phyloP scores from a whole-genome alignment of 2,797 vertebrate genomes.

The Microcaecilia unicolor region DNA sequence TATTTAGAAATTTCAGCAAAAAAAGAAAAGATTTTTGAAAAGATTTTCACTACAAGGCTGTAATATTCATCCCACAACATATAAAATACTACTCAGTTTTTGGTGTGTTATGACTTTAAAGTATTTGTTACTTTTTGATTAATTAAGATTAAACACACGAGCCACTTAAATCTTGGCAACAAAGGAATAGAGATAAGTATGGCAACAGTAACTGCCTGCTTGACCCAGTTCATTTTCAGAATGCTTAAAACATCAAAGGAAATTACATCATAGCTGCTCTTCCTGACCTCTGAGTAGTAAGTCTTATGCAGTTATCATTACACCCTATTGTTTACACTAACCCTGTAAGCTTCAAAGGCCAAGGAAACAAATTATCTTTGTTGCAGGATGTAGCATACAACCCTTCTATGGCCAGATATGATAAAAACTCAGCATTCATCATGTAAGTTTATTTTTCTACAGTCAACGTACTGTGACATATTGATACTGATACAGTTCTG shows the following conservation, averaged over 20 bases:
- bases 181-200: no score
- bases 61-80: no score
- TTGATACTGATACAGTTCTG: conserved; percentile 4
- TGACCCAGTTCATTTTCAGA: conserved; percentile 6
- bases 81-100: no score
- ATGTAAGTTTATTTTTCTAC: conserved; percentile 11
- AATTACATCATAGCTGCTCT: conserved; percentile 20
- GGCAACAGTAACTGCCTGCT: background rate
- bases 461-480: conserved; percentile 1
- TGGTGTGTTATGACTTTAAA: no score
- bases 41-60: no score
- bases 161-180: no score
- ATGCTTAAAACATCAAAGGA: conserved; percentile 16
- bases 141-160: no score
- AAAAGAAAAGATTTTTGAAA: no score
- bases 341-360: conserved; percentile 26
- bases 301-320: conserved; percentile 13
- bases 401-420: conserved; percentile 1
- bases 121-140: no score
- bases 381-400: conserved; percentile 15
- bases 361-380: conserved; percentile 21
- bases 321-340: conserved; percentile 25
- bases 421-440: conserved; percentile 15
- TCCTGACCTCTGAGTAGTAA: conserved; percentile 22
- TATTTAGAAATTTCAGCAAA: no score